These are phyloP conservation scores for Andrena trimmerana DNA, from an alignment of 2,888 invertebrate species.

Conservation along the genomic window DNA sequence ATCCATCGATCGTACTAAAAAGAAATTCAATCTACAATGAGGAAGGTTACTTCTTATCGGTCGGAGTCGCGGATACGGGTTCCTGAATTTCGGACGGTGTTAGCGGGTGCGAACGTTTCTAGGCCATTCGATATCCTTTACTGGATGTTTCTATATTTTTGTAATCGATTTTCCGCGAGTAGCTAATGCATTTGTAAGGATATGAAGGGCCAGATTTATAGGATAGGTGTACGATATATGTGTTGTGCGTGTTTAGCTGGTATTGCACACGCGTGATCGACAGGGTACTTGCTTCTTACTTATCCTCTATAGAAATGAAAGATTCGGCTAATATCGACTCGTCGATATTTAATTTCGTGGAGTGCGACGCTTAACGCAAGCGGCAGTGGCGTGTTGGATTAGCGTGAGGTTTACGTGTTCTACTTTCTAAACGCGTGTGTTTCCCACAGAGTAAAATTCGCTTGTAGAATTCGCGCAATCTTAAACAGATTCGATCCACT, in stretches of 20 bases:
- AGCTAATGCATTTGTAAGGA: not conserved
- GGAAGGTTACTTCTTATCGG: no score
- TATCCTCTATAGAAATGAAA: not conserved
- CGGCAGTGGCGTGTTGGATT: constrained; percentile 11
- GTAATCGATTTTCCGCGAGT: constrained; percentile 44
- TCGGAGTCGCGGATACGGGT: not conserved
- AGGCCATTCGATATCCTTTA: not conserved
- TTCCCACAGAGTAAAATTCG: not conserved
- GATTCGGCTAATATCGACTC: not conserved
- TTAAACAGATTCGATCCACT: not conserved
- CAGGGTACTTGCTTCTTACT: no score
- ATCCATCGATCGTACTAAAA: not conserved
- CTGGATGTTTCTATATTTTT: constrained; percentile 20
- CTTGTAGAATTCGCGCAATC: not conserved
- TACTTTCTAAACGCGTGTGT: constrained; percentile 47
- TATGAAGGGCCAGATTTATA: constrained; percentile 1
- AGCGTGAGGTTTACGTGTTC: constrained; percentile 17
- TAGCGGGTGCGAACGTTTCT: not conserved
- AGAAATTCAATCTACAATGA: not conserved
- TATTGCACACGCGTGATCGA: no score
- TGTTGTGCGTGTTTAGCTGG: no score
- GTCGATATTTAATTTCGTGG: constrained; percentile 5
- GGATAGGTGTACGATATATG: not conserved
- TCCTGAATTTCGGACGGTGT: not conserved
- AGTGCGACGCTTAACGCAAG: not conserved